A percentile compares a stretch with the other conserved stretches of the same genome.
These are phyloP conservation scores for Ctenosaura bakeri DNA, from an alignment of 2,797 vertebrate genomes.

Conservation along the genomic window DNA sequence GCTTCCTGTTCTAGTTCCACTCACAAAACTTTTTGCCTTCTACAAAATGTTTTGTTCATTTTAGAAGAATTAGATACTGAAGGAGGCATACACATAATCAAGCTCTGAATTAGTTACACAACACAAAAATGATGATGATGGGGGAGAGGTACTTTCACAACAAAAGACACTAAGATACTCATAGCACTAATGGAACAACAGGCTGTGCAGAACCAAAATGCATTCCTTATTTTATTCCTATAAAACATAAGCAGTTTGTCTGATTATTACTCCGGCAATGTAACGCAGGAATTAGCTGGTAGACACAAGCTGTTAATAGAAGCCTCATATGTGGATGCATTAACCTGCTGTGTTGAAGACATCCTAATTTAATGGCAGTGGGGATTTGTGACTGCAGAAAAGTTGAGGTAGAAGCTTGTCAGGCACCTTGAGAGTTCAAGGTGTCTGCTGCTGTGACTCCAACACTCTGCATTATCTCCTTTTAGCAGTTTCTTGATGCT, in stretches of 20 bases:
- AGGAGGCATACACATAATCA: background rate
- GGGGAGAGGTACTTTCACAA: background rate
- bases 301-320: slow-evolving; percentile 29
- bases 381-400: slow-evolving; percentile 15
- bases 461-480: slow-evolving; percentile 20
- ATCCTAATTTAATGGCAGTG: slow-evolving; percentile 7
- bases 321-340: background rate
- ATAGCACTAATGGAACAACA: background rate
- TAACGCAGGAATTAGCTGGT: slow-evolving; percentile 23
- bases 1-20: background rate
- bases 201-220: background rate
- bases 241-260: slow-evolving; percentile 20
- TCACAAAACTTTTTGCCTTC: background rate
- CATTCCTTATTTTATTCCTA: slow-evolving; percentile 19
- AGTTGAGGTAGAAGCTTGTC: background rate
- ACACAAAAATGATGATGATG: background rate
- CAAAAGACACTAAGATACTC: background rate
- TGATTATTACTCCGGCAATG: slow-evolving; percentile 10
- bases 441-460: background rate
- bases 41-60: background rate
- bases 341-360: slow-evolving; percentile 4
- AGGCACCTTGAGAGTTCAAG: background rate
- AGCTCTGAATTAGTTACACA: background rate
- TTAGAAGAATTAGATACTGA: background rate
- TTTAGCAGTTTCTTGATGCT: slow-evolving; percentile 45